These are phyloP conservation scores for Anarhynchus alexandrinus DNA, from an alignment of 2,113 vertebrate species.

Conservation along the genomic window DNA sequence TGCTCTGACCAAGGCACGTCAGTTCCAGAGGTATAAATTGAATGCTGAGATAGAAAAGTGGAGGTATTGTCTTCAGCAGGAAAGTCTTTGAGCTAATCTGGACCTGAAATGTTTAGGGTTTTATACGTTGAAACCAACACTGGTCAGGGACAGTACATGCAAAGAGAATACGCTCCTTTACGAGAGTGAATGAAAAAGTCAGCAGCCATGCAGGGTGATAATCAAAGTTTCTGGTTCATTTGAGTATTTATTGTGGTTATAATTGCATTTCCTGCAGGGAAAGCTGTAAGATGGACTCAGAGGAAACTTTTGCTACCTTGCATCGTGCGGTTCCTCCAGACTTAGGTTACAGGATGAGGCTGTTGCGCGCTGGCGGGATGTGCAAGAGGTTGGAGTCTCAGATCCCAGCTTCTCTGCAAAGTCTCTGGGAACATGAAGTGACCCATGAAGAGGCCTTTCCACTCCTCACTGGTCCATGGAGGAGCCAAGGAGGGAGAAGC, in stretches of 20 bases:
- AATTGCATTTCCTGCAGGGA: neutral
- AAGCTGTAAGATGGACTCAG: neutral
- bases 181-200: fast-evolving
- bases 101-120: neutral
- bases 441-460: neutral
- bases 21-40: neutral
- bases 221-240: neutral
- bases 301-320: neutral
- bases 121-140: neutral
- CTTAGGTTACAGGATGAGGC: neutral
- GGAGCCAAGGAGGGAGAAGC: neutral
- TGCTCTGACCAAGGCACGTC: neutral
- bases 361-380: fast-evolving
- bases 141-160: neutral
- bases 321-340: neutral
- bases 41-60: neutral
- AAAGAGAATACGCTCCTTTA: neutral
- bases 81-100: neutral
- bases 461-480: fast-evolving
- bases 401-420: neutral
- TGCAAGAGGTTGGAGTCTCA: neutral
- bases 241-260: neutral
- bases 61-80: neutral
- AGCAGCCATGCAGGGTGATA: neutral
- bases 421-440: neutral